Evolutionary conservation across 2,888 invertebrate species (phyloP), one percentile per base, ranked within the genome.

Genomic region (Athalia cordata): DNA sequence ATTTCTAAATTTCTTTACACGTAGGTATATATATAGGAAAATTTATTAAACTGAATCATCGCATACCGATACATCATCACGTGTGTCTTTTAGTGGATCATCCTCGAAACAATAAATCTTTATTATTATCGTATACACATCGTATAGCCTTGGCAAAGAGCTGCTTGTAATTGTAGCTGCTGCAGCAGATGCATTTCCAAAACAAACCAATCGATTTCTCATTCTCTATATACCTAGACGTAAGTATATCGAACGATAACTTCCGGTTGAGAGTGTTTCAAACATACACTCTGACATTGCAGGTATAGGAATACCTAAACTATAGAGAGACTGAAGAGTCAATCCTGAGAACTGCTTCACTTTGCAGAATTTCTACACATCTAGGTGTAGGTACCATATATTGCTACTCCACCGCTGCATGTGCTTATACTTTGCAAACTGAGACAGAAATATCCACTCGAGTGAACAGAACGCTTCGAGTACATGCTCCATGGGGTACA

Each of bases 141-240:
- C 50, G 50, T 55, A 55, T 29, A 68, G 68, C 68, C 68, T 68
- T 68, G 68, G 55, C 68, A 66, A 49, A 66, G 66, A 66, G n/a
- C 66, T 49, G 47, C 13, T 66, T 66, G 66, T 64, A 64, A n/a
- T 45, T 52, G 11, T 52, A 64, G 43, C 45, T 66, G 29, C 49
- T 49, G 49, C 29, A 29, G 29, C 29, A 29, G 29, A 29, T 29
- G 29, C 29, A 29, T 66, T 66, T 66, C 8, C 2, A 49, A 66
- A 66, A 66, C 66, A 66, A 66, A 66, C 66, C 15, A 13, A 49
- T 45, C 45, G 9, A 3, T 66, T 4, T 7, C 13, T 49, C 47
- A 52, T 52, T 4, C 7, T 8, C 45, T 64, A 64, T 45, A 4
- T 66, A 29, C 29, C 29, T 29, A 29, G n/a, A n/a, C 29, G 29